Base-by-base conservation (phyloP, 1,140 invertebrate species). In the Hesperophylax magnus region DNA sequence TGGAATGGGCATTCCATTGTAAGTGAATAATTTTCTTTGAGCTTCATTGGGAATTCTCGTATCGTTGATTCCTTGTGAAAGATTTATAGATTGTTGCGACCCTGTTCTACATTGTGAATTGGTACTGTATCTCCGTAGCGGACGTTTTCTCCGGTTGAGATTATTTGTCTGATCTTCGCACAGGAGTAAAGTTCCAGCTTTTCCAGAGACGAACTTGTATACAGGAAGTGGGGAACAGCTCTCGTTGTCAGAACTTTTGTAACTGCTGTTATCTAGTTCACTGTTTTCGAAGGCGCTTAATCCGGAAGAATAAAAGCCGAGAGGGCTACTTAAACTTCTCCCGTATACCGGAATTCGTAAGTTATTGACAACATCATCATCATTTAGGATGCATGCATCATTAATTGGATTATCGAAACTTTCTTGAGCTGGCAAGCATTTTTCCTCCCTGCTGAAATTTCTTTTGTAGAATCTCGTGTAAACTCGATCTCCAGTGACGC, bases 201-300 rank as follows among this genome's bases (percentile, higher is more conserved):
- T 85, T 52, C 80, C 76, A 20, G 80, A 63, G 9, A 82, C 78
- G 24, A 53, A 84, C 9, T 56, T 81, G 61, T 82, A 81, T 47
- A 54, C 80, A 34, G 82, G 17, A 63, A 80, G 65, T 72, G 80
- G 82, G 47, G 87, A 86, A 60, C 77, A 86, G 76, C 86, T 89
- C 85, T 90, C 89, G 79, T 90, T 88, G 81, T 91, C 89, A 34
- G 89, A 90, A 86, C 89, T 91, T 86, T 91, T 91, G 84, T 88
- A 89, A 85, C 89, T 91, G 81, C 89, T 90, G 67, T 82, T 80
- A 14, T 84, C 83, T 67, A 86, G 82, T 86, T 90, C 89, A 84
- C 88, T 90, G 17, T 71, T 83, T 54, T 83, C 79, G 22, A 82
- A 58, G 15, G 18, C 69, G 56, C 81, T 84, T 15, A 79, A 74